phyloP scores from a whole-genome alignment of 2,888 invertebrate genomes.

The Dryococelus australis region DNA sequence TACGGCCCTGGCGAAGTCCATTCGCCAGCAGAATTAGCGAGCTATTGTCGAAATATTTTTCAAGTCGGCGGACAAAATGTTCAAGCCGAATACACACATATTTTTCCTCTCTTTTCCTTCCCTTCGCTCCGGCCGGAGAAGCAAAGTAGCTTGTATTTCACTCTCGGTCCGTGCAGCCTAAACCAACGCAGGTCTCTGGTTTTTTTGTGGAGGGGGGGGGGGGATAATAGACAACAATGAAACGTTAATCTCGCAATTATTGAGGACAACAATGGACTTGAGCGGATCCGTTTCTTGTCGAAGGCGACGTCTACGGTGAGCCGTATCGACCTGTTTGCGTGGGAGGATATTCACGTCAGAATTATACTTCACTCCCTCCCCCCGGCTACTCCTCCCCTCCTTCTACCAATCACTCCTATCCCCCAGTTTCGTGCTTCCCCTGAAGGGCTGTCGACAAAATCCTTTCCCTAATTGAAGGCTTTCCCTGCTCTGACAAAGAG shows the following conservation, averaged over 20 bases:
- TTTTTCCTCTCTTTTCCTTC: not conserved
- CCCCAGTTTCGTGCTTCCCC: not conserved
- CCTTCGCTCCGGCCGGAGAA: not conserved
- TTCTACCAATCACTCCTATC: too few relatives aligned
- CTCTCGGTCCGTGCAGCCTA: not conserved
- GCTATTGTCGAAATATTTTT: not conserved
- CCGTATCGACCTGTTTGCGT: not conserved
- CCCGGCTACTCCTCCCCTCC: not conserved
- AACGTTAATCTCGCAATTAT: conserved; percentile 1
- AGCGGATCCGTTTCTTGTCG: not conserved
- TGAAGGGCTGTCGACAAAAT: conserved; percentile 29
- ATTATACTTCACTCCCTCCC: not conserved
- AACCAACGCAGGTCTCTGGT: not conserved
- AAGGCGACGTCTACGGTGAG: conserved; percentile 5
- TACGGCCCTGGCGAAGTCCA: not conserved
- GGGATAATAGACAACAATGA: not conserved
- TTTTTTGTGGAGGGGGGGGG: too few relatives aligned
- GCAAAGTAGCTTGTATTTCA: not conserved
- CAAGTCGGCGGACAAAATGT: not conserved
- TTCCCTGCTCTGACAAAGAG: conserved; percentile 30
- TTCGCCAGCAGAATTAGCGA: not conserved
- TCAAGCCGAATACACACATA: not conserved
- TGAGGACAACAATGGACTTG: not conserved
- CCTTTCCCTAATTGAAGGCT: conserved; percentile 37
- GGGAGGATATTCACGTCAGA: conserved; percentile 9